A percentile compares a stretch with the other conserved stretches of the same genome.
Conservation (phyloP, 2,888 invertebrate genomes). For the Campoplex nolae region DNA sequence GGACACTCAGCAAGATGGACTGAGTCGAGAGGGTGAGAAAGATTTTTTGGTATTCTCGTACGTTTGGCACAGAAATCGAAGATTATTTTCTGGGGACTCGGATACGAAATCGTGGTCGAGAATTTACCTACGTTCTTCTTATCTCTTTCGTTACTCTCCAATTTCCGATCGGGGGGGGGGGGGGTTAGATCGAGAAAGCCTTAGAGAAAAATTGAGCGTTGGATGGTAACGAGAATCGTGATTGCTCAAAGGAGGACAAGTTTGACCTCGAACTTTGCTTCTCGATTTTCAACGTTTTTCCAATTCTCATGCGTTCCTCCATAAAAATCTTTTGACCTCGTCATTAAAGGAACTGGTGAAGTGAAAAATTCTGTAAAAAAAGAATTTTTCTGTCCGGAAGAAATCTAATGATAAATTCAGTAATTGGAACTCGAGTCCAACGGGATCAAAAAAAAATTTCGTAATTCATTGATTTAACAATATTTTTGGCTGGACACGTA, state of each 20-base stretch:
- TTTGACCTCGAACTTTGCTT: background rate
- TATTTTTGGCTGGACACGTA: background rate
- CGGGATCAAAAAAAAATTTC: background rate
- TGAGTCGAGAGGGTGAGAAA: background rate
- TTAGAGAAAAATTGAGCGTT: background rate
- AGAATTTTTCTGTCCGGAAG: too few species aligned
- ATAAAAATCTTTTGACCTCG: background rate
- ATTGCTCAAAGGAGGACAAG: background rate
- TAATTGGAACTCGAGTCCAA: background rate
- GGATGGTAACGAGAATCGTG: background rate
- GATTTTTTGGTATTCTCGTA: background rate
- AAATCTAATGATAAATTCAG: background rate
- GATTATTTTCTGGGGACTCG: slow-evolving; percentile 3
- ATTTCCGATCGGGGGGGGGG: background rate
- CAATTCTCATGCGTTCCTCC: too few species aligned
- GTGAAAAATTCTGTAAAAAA: background rate
- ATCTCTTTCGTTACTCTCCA: background rate
- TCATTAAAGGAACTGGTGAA: background rate
- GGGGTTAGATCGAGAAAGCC: slow-evolving; percentile 2
- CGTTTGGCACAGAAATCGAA: slow-evolving; percentile 15
- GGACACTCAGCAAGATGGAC: slow-evolving; percentile 4
- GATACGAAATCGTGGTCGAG: background rate
- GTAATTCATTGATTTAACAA: background rate
- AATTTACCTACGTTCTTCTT: slow-evolving; percentile 19
- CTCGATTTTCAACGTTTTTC: background rate